Base-by-base conservation (phyloP, 2,888 invertebrate genomes). In the Venusia cambrica region DNA sequence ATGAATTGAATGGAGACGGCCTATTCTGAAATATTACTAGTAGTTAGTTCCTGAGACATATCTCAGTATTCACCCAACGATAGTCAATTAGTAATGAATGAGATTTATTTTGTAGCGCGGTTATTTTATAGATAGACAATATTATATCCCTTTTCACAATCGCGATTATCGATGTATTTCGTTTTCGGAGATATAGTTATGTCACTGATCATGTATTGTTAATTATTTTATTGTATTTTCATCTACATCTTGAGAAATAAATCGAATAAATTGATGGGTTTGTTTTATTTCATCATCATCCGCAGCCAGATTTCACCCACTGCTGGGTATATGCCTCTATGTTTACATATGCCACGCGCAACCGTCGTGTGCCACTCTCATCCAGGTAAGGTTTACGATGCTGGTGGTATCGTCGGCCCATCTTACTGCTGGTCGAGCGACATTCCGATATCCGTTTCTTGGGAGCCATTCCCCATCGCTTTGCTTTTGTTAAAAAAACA, bases 21-120 rank as follows among this genome's bases (percentile, higher is more conserved):
- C 79, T 81, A 73, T 66, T 65, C 53, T 62, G 58, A 62, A 51
- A 64, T 71, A 73, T 69, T 35, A 46, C 41, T 41, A 57, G 47
- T 78, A 79, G 71, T 69, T 77, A 81, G 77, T 76, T 64, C 61
- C 73, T 77, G 83, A 64, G 81, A 71, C 62, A 59, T 48, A 72
- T 76, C 80, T 76, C 84, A 75, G 78, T 74, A 69, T 77, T 77
- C 83, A 85, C 85, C 85, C 85, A 87, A 87, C 85, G 85, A 87
- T 87, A 87, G 85, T 87, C 85, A 87, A 83, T 85, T 87, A 87
- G 83, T 62, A 67, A 78, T 74, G 74, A 76, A 73, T 73, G 80
- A 84, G 78, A 78, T 79, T 79, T 78, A 73, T 78, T 41, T 76
- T 77, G 64, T 80, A 83, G 71, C 57, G 67, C 60, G 71, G 62